Base-by-base conservation (phyloP, 2,113 vertebrate species). In the Oreochromis tanganicae region DNA sequence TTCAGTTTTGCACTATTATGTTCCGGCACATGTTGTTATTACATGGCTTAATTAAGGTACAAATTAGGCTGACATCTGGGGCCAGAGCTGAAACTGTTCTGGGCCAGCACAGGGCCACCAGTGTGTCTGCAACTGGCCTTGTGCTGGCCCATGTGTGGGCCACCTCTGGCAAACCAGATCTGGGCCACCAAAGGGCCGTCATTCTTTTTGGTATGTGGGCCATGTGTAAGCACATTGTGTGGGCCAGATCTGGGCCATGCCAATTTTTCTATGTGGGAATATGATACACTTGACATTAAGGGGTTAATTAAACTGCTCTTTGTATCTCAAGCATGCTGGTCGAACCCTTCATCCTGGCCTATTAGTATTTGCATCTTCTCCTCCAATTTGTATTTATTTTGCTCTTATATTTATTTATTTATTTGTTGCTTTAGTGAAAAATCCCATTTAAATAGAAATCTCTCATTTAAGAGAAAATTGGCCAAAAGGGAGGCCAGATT, bases 301-400 rank as follows among this genome's bases (percentile, higher is more conserved):
- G 17, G 59, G 32, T 63, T 63, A 63, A 36, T 27, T 46, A 46
- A 73, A 73, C 38, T 46, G 13, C 13, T 46, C 13, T 46, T 73
- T 27, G 41, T 48, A 73, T 73, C 8, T 75, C 41, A 48, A 1
- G 16, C 3, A 11, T 43, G 21, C 13, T 3, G 24, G 41, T 43
- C 27, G 41, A 19, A 48, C 71, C 14, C 9, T 11, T 29, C 71
- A 48, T 48, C 24, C 43, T 75, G 14, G 9, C 9, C 71, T 48
- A 41, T 66, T 66, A 46, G n/a, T 0, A 75, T 48, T 75, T 48
- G 5, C 0, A 1, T 29, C 24, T 9, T 0, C 1, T 75, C 24
- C 43, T 13, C 0, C 4, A 0, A 38, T n/a, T 38, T 38, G 4
- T 66, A n/a, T 66, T 38, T 66, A 7, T 66, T 66, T 66, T 38